Evolutionary conservation across 2,797 vertebrate species (phyloP), one percentile per base, ranked within the genome.

Genomic region (Crenuchus spilurus): DNA sequence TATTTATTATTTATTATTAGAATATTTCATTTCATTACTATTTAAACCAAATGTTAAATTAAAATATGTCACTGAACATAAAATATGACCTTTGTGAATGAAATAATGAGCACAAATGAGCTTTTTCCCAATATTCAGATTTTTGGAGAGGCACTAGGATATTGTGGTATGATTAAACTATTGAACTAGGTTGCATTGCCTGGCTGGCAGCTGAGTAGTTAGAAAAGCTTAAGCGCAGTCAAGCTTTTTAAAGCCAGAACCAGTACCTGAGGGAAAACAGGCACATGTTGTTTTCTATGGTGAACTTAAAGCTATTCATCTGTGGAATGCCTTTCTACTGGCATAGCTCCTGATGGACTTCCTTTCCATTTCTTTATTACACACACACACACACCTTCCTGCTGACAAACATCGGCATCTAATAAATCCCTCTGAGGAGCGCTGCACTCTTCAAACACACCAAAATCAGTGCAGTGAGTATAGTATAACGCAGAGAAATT

Each of bases 351-450:
- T 37, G 30, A 30, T 33, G 35, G 49, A 9, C 6, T 42, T 41
- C 18, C 35, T 52, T 33, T 30, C 22, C 62, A n/a, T 30, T 4
- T 26, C 14, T 37, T 2, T 62, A 6, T 57, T 6, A 42, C 39
- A n/a, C 24, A 66, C 8, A 49, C 63, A 74, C 24, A 39, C 41
- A 31, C 58, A 24, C 35, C 16, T 28, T 54, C 18, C 35, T 62
- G 22, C 31, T 75, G 41, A 62, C 55, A 69, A 68, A 68, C 72
- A 52, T 5, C 5, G 4, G 26, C 35, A 52, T 41, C 54, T 68
- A 68, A 75, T 75, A 60, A 68, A 63, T 52, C 55, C 54, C 72
- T 68, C 54, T 42, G 72, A 68, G 65, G 46, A 61, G 35, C 41
- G 44, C 73, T 42, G 65, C 7, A 33, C 46, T 35, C 46, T 42